These are phyloP conservation scores for Drosophila melanogaster DNA, from an alignment of 1,140 invertebrate species.

Conservation along the genomic window DNA sequence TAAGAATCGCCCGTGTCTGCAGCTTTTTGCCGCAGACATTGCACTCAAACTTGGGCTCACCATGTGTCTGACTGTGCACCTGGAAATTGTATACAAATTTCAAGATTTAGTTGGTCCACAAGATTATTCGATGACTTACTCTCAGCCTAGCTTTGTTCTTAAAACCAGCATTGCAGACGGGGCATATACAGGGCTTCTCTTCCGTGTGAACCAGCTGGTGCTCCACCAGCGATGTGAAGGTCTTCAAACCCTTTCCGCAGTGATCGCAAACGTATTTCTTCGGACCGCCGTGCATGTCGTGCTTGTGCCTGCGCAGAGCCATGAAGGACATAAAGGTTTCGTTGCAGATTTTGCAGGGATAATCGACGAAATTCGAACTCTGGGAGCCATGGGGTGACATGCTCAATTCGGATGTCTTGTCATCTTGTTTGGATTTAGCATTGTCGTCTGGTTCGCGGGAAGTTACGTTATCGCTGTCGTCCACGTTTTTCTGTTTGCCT, in stretches of 20 bases:
- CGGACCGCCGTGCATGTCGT: constrained; percentile 82
- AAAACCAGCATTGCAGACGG: constrained; percentile 50
- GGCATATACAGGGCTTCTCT: constrained; percentile 45
- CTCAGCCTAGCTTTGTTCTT: constrained; percentile 56
- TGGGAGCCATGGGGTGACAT: not conserved
- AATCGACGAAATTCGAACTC: not conserved
- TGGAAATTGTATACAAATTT: not conserved
- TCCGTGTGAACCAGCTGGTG: constrained; percentile 85
- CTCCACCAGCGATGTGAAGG: constrained; percentile 83
- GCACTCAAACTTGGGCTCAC: constrained; percentile 84
- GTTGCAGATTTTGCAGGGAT: constrained; percentile 71
- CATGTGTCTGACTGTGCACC: constrained; percentile 81
- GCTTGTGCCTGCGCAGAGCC: constrained; percentile 75
- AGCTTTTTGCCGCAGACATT: constrained; percentile 85
- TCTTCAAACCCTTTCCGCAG: constrained; percentile 85
- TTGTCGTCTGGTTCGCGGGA: not conserved
- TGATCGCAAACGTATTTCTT: constrained; percentile 85
- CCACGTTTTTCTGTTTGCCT: not conserved
- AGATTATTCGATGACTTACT: constrained; percentile 10
- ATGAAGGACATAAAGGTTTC: constrained; percentile 65
- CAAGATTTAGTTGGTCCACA: not conserved
- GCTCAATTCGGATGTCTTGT: not conserved
- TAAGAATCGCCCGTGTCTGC: constrained; percentile 84
- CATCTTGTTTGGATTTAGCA: not conserved
- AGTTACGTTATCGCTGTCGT: not conserved